Conservation (phyloP, 2,888 invertebrate species). For the Oscheius myriophilus region DNA sequence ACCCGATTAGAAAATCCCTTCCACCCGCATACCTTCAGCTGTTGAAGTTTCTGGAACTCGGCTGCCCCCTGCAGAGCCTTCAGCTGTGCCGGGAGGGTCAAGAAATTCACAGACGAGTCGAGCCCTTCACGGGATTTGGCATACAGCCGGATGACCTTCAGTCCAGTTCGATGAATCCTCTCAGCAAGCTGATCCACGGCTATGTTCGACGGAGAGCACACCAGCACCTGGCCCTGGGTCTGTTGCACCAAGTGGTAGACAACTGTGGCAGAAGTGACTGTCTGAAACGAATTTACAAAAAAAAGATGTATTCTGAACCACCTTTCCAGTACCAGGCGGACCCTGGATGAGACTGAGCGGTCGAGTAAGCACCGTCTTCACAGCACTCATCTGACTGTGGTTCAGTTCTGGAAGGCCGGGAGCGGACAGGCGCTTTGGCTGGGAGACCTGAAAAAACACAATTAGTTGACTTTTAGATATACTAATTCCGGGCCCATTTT, state of each 20-base stretch:
- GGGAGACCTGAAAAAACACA: slow-evolving; percentile 73
- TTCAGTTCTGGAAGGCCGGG: slow-evolving; percentile 97
- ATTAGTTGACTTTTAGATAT: too few relatives aligned
- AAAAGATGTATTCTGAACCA: slow-evolving; percentile 11
- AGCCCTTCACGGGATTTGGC: slow-evolving; percentile 98
- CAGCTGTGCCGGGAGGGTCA: slow-evolving; percentile 96
- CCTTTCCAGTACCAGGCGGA: slow-evolving; percentile 59
- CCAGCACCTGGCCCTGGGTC: slow-evolving; percentile 80
- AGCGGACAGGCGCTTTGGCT: slow-evolving; percentile 88
- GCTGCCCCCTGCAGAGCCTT: slow-evolving; percentile 90
- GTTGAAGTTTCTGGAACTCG: slow-evolving; percentile 92
- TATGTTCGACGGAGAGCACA: slow-evolving; percentile 98
- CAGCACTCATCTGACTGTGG: slow-evolving; percentile 96
- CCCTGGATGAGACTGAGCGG: slow-evolving; percentile 95
- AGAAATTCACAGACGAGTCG: slow-evolving; percentile 94
- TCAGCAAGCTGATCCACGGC: slow-evolving; percentile 99
- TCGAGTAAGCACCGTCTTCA: slow-evolving; percentile 94
- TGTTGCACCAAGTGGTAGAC: slow-evolving; percentile 96
- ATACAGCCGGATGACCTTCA: slow-evolving; percentile 90
- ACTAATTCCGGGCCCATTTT: too few relatives aligned
- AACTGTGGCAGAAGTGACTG: slow-evolving; percentile 97
- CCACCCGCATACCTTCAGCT: slow-evolving; percentile 79
- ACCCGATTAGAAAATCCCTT: slow-evolving; percentile 10
- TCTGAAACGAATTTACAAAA: slow-evolving; percentile 75
- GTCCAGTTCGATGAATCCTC: slow-evolving; percentile 94